A percentile compares a stretch with the other conserved stretches of the same genome.
Conservation (phyloP, 2,888 invertebrate genomes). For the Epinotia demarniana region DNA sequence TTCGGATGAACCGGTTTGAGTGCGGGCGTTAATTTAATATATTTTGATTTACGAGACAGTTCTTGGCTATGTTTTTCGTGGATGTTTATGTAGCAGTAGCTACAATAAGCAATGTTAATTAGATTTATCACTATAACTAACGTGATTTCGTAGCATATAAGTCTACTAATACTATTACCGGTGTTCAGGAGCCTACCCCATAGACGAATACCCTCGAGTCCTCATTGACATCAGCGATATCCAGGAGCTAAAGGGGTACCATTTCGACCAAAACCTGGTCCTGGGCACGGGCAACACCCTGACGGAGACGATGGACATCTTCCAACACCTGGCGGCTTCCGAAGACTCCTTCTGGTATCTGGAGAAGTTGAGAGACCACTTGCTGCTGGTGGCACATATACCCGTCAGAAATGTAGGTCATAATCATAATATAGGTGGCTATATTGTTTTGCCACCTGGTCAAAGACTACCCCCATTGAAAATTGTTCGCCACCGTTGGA, state of each 20-base stretch:
- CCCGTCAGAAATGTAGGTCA: slow-evolving; percentile 89
- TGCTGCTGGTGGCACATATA: slow-evolving; percentile 89
- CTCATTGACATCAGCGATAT: slow-evolving; percentile 87
- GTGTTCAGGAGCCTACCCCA: slow-evolving; percentile 73
- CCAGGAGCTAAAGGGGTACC: slow-evolving; percentile 79
- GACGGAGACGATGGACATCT: slow-evolving; percentile 82
- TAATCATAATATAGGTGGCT: no score
- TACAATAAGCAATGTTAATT: no score
- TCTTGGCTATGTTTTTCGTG: no score
- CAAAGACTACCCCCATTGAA: no score
- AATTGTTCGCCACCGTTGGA: no score
- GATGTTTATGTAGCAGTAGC: no score
- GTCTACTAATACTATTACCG: background rate
- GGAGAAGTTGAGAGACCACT: slow-evolving; percentile 85
- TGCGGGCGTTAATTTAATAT: no score
- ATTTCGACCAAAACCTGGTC: slow-evolving; percentile 73
- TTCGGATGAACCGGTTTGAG: no score
- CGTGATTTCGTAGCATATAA: slow-evolving; percentile 22
- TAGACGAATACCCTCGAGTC: slow-evolving; percentile 71
- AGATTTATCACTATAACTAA: no score
- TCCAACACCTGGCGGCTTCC: slow-evolving; percentile 62
- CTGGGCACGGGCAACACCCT: slow-evolving; percentile 86
- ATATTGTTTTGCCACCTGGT: no score
- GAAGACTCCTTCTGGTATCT: slow-evolving; percentile 84
- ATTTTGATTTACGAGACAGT: no score